Conservation (phyloP, 2,888 invertebrate genomes). For the Seira sanloemensis region DNA sequence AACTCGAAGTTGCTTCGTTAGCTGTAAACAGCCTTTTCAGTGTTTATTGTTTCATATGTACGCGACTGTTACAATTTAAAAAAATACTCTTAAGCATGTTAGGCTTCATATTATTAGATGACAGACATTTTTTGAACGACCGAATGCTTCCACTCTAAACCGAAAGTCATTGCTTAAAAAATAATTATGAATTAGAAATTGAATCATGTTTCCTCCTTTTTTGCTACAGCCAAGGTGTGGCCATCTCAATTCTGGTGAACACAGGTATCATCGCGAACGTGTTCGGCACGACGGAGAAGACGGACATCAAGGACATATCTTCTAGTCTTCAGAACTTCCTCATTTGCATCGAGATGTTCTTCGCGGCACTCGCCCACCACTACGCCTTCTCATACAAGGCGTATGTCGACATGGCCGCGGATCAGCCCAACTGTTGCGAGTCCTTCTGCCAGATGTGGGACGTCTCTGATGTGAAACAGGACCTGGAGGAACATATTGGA, state of each 20-base stretch:
- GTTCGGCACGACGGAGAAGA: slow-evolving; percentile 83
- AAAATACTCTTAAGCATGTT: too few relatives aligned
- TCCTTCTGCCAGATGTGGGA: slow-evolving; percentile 96
- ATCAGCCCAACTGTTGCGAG: slow-evolving; percentile 81
- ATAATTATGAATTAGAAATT: too few relatives aligned
- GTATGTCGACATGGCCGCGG: slow-evolving; percentile 80
- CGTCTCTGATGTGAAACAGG: slow-evolving; percentile 94
- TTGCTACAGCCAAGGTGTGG: slow-evolving; percentile 88
- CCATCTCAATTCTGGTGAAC: slow-evolving; percentile 91
- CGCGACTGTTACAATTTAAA: too few relatives aligned
- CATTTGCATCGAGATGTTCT: slow-evolving; percentile 98
- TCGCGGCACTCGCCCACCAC: slow-evolving; percentile 96
- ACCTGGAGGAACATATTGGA: slow-evolving; percentile 94
- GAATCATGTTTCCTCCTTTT: slow-evolving; percentile 2
- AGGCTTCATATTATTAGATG: too few relatives aligned
- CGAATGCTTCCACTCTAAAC: too few relatives aligned
- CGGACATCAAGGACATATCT: slow-evolving; percentile 84
- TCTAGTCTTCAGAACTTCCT: slow-evolving; percentile 93
- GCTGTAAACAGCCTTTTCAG: too few relatives aligned
- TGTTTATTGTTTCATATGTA: too few relatives aligned
- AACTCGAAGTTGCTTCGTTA: too few relatives aligned
- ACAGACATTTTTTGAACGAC: too few relatives aligned
- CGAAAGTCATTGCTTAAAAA: too few relatives aligned
- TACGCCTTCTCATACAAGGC: slow-evolving; percentile 96
- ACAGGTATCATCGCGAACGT: slow-evolving; percentile 87